Evolutionary conservation across 23 tunicate genomes (phyloP), one percentile per base, ranked within the genome.

Genomic region (Halocynthia aurantium): DNA sequence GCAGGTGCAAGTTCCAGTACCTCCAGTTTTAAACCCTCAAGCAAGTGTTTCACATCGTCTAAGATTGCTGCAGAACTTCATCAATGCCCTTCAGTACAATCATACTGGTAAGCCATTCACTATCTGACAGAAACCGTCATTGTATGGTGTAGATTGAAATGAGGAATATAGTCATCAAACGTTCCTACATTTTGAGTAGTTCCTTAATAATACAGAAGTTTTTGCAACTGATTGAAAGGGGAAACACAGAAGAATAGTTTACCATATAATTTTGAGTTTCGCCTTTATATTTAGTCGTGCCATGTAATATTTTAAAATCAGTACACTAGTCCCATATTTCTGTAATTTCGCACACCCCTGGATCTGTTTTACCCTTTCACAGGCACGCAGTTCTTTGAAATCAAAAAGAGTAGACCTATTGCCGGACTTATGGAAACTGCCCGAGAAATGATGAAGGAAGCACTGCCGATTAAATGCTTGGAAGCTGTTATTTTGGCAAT

Each of bases 391-490:
- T 69, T 93, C 54, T 93, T 93, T 69, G 93, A 93, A 75, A 93
- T 93, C 4, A 80, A 58, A 62, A 93, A 93, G 72, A 65, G 63
- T 49, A 67, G 93, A 12, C 93, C 93, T 12, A 22, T 93, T 6
- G 85, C 98, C 69, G 85, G 93, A 17, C 73, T 93, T 20, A 83
- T 93, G 89, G 98, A 93, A 56, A 93, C 69, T 56, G 98, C 98
- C 52, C 87, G 84, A 80, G 88, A 86, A 61, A 93, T 93, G 78
- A 69, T 83, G 15, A 83, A 63, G 65, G 93, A 87, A 72, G 79
- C 93, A 8, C 82, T 93, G 70, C 98, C 98, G 15, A 93, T 93
- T 8, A 93, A 93, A 87, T 93, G 98, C 62, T 70, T 93, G 51
- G 98, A 93, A 69, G 98, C 98, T 55, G 93, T 87, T 15, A 77